Base-by-base conservation (phyloP, 2,888 invertebrate species). In the Protonemura montana region DNA sequence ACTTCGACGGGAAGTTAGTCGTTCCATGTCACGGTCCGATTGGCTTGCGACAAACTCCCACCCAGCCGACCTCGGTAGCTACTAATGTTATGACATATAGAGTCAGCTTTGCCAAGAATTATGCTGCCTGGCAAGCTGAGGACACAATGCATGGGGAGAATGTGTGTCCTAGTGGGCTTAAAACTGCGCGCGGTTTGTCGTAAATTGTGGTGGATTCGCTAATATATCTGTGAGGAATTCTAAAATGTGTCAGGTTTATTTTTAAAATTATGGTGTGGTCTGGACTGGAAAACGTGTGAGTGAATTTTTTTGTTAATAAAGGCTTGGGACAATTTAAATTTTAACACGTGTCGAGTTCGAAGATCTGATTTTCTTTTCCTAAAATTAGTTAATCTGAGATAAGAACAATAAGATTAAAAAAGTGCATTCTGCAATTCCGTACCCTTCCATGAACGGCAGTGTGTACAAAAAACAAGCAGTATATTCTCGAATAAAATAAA, bases 11-110 rank as follows among this genome's bases (percentile, higher is more conserved):
- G 84, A 84, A 84, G 84, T 76, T 28, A 28, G 81, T 81, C 30
- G 81, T 84, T 59, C 29, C 84, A 21, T 41, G 83, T 84, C 84
- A 84, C 76, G 84, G 84, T 76, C 59, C 84, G 76, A 27, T 76
- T 7, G 81, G 59, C 13, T 21, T 13, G 21, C 59, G 59, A 59
- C 59, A 29, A 81, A 81, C 81, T 35, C 35, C 83, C 83, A 16
- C 6, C n/a, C n/a, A n/a, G 27, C 83, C 42, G 27, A 84, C 76
- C 29, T 76, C 76, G 42, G 27, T 76, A 21, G 30, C 59, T 26
- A 84, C 59, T 59, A 84, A 84, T 84, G 29, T 84, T 84, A 84
- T 84, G 84, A 84, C 84, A 28, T 84, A 30, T 30, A 81, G 30
- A 29, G 27, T 81, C 29, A 29, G n/a, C 30, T 81, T 21, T 81